phyloP scores from a whole-genome alignment of 1,140 invertebrate species.

The Amphibalanus amphitrite region DNA sequence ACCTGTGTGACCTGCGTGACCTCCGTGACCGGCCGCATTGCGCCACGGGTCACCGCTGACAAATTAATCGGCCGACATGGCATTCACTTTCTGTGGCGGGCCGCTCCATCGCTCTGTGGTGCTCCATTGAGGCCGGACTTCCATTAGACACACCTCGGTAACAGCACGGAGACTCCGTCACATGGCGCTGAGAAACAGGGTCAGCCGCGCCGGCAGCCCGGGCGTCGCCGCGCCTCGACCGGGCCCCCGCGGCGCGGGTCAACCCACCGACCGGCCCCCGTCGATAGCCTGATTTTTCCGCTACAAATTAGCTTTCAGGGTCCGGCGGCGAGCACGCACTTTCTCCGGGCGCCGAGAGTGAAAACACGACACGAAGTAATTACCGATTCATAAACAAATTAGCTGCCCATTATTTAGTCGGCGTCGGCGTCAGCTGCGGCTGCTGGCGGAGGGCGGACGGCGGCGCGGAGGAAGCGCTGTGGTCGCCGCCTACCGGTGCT shows the following conservation, averaged over 20 bases:
- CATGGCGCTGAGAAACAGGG: neutral
- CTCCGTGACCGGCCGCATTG: neutral
- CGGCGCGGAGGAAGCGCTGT: neutral
- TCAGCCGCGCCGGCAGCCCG: neutral
- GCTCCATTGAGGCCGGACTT: neutral
- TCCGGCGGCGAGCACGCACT: neutral
- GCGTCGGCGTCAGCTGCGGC: too few relatives aligned
- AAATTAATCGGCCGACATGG: neutral
- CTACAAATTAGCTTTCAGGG: neutral
- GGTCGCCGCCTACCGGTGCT: neutral
- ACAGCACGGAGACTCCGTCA: too few relatives aligned
- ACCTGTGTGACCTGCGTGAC: neutral
- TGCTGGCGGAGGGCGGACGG: too few relatives aligned
- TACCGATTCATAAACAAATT: constrained; percentile 1
- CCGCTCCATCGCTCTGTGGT: too few relatives aligned
- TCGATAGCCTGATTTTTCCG: neutral
- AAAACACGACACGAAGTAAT: neutral
- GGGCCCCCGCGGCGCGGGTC: too few relatives aligned
- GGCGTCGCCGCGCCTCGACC: neutral
- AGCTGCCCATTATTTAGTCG: neutral
- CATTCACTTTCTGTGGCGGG: neutral
- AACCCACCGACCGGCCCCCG: too few relatives aligned
- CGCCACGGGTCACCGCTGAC: neutral
- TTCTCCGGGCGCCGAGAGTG: neutral
- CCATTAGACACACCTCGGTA: neutral